These are phyloP conservation scores for Dugesia japonica DNA, from an alignment of 2,888 invertebrate genomes.

Conservation along the genomic window DNA sequence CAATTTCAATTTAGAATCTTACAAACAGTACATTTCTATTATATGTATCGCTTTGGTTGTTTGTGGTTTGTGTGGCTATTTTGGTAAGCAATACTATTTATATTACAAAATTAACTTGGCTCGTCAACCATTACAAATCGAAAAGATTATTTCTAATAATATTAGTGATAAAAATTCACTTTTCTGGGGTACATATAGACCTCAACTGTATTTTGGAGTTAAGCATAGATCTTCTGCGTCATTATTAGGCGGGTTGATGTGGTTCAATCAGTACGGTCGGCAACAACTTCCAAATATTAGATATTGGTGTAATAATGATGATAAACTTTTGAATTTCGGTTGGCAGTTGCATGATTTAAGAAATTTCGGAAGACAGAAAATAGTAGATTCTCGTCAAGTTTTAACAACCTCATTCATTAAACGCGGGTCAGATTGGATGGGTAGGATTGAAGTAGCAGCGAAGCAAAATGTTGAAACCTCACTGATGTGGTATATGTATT, in stretches of 20 bases:
- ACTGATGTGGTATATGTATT: not conserved
- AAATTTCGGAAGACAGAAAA: constrained; percentile 74
- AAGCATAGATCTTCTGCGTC: constrained; percentile 75
- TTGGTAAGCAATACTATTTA: not conserved
- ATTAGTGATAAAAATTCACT: not conserved
- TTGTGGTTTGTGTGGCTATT: not conserved
- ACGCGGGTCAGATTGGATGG: constrained; percentile 82
- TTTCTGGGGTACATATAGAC: constrained; percentile 76
- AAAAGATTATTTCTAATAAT: not conserved
- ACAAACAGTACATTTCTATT: not conserved
- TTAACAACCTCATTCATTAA: constrained; percentile 76
- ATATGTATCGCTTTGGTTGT: not conserved
- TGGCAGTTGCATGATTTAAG: constrained; percentile 84
- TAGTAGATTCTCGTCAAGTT: constrained; percentile 62
- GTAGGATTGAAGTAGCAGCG: constrained; percentile 58
- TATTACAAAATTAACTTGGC: not conserved
- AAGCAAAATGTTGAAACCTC: constrained; percentile 33
- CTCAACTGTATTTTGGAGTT: constrained; percentile 51
- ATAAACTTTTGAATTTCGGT: constrained; percentile 44
- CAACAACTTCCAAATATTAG: constrained; percentile 42
- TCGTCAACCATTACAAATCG: constrained; percentile 12
- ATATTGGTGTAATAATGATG: constrained; percentile 80
- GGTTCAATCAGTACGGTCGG: constrained; percentile 59
- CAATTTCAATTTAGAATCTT: not conserved
- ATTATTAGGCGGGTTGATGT: constrained; percentile 80